Conservation (phyloP, 2,797 vertebrate genomes). For the Scolopax bukidnonensis region DNA sequence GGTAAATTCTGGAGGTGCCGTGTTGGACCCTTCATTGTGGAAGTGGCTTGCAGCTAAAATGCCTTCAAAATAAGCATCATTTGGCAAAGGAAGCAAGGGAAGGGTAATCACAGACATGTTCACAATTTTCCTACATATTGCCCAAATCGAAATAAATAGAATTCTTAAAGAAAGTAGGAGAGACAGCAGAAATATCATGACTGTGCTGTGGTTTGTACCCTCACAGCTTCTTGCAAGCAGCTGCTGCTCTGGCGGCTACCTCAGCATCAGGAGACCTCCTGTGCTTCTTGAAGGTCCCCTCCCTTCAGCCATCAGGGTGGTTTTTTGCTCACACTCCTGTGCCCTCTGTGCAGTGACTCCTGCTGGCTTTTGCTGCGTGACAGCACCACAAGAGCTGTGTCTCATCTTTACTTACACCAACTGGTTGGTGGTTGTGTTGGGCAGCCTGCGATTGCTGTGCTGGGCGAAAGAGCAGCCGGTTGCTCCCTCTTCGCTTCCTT, state of each 20-base stretch:
- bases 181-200: background rate
- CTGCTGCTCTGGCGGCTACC: background rate
- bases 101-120: background rate
- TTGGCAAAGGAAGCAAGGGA: background rate
- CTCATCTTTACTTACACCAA: too few species aligned
- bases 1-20: conserved; percentile 29
- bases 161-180: background rate
- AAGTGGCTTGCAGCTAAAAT: background rate
- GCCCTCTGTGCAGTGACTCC: background rate
- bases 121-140: background rate
- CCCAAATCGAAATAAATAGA: background rate
- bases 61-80: background rate
- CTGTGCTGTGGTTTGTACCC: background rate
- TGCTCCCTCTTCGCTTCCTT: too few species aligned
- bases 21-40: background rate
- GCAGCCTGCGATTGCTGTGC: too few species aligned
- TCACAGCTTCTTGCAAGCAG: background rate
- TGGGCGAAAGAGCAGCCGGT: too few species aligned
- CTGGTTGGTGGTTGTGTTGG: too few species aligned
- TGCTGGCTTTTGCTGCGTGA: too few species aligned
- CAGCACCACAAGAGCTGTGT: too few species aligned
- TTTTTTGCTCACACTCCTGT: background rate
- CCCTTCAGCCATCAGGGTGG: background rate
- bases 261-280: background rate
- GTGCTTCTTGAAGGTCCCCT: background rate